Percentiles rank a stretch among this genome's conserved stretches.
Conservation (phyloP, 2,113 vertebrate genomes). For the Psilopogon haemacephalus region DNA sequence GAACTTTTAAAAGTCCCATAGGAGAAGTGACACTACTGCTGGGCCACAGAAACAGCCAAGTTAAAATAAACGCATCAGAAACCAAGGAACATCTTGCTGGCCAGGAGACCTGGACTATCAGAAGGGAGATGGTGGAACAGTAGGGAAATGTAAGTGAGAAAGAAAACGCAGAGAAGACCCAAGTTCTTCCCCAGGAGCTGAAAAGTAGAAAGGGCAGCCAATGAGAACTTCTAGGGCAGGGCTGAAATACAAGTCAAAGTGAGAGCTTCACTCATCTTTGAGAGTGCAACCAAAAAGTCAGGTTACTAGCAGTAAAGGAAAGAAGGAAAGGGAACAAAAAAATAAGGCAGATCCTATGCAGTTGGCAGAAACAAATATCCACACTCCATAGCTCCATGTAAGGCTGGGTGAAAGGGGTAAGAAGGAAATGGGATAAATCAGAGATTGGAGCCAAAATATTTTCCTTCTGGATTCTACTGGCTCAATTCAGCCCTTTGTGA, state of each 20-base stretch:
- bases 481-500: conserved; percentile 39
- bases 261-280: conserved; percentile 35
- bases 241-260: conserved; percentile 39
- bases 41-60: not conserved
- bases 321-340: not conserved
- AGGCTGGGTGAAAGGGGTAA: not conserved
- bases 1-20: not conserved
- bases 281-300: conserved; percentile 18
- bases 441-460: conserved; percentile 9
- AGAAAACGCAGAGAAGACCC: not conserved
- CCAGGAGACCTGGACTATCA: not conserved
- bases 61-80: conserved; percentile 29
- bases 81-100: conserved; percentile 1
- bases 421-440: conserved; percentile 2
- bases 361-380: conserved; percentile 6
- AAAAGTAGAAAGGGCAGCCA: not conserved
- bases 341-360: not conserved
- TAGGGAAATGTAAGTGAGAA: not conserved
- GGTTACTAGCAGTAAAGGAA: not conserved
- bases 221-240: conserved; percentile 4
- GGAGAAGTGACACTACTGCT: conserved; percentile 12
- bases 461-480: conserved; percentile 18
- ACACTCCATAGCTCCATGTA: not conserved
- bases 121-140: not conserved
- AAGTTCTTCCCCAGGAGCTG: conserved; percentile 32